Evolutionary conservation across 2,113 vertebrate genomes (phyloP), one percentile per base, ranked within the genome.

Genomic region (Fregetta grallaria): DNA sequence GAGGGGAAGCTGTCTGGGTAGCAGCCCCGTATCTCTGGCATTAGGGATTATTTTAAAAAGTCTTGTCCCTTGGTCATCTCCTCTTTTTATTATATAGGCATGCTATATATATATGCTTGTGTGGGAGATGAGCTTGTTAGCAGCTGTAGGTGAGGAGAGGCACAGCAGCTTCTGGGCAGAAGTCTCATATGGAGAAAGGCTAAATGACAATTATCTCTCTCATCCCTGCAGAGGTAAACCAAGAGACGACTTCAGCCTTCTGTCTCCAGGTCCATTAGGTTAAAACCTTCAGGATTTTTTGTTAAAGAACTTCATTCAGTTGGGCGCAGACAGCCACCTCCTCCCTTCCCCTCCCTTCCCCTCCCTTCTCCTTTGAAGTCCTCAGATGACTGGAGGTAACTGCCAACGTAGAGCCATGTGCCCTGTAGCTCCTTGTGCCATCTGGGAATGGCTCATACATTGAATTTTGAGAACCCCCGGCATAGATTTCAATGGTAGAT

Each of bases 361-460:
- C 23, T 79, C 49, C 23, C 13, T 90, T 71, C 62, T 81, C 20
- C 63, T 91, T 56, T 80, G 73, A 66, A 70, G 85, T 58, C 50
- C 11, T 66, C 8, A 11, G 65, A 16, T 62, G n/a, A 18, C 55
- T 76, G 67, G n/a, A 65, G 49, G 67, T 45, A 45, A 1, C 75
- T 58, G 79, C 45, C 71, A 67, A 0, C 0, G 0, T 25, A 26
- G 78, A 58, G 61, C 15, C 5, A 6, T 2, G 29, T 19, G 40
- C 70, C 45, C 56, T 53, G 61, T 34, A 44, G 44, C 27, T 78
- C 27, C n/a, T 36, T 44, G 52, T 86, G 79, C 56, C 67, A 38
- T 21, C 44, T 59, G 71, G 47, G 21, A 62, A 12, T 8, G 13
- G 50, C 56, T 63, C 9, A 1, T 8, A 5, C 8, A 14, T 38